A percentile compares a stretch with the other conserved stretches of the same genome.
Evolutionary conservation across 2,888 invertebrate species (phyloP).

Genomic region (Cylindroiulus punctatus): DNA sequence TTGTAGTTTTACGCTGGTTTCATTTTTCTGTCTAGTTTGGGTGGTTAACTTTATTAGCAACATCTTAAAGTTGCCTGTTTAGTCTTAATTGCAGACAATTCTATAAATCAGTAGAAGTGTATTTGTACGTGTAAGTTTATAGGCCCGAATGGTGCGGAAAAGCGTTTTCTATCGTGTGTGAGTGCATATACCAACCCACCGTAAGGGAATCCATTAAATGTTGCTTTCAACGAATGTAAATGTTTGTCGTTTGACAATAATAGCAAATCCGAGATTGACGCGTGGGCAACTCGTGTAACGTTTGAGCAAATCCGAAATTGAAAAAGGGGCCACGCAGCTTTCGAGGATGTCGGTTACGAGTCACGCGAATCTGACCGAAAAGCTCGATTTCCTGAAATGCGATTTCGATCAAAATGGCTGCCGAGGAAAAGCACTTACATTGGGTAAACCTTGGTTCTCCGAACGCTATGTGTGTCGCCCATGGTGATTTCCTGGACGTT

Average conservation of each 20-base stretch:
- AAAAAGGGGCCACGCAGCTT: conserved; percentile 26
- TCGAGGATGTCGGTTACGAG: not conserved
- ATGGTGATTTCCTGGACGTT: conserved; percentile 7
- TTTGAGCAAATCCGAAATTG: conserved; percentile 17
- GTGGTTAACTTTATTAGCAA: not conserved
- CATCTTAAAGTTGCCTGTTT: not conserved
- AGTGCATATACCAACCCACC: not conserved
- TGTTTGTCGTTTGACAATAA: conserved; percentile 36
- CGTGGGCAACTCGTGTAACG: not conserved
- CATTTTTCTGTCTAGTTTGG: not conserved
- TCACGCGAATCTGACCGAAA: conserved; percentile 42
- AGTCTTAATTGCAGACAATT: not conserved
- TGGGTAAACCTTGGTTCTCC: not conserved
- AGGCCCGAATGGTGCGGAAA: not conserved
- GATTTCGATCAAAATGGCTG: conserved; percentile 31
- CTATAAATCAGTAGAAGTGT: not conserved
- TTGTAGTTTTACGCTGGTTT: not conserved
- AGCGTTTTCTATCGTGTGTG: not conserved
- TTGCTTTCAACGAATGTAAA: conserved; percentile 47
- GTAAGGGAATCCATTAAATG: conserved; percentile 29
- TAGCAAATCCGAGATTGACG: conserved; percentile 30
- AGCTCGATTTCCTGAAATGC: conserved; percentile 27
- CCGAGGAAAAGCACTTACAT: not conserved
- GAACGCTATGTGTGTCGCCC: not conserved
- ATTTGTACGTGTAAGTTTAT: not conserved